Evolutionary conservation across 2,797 vertebrate genomes (phyloP), one percentile per base, ranked within the genome.

Genomic region (Discoglossus pictus): DNA sequence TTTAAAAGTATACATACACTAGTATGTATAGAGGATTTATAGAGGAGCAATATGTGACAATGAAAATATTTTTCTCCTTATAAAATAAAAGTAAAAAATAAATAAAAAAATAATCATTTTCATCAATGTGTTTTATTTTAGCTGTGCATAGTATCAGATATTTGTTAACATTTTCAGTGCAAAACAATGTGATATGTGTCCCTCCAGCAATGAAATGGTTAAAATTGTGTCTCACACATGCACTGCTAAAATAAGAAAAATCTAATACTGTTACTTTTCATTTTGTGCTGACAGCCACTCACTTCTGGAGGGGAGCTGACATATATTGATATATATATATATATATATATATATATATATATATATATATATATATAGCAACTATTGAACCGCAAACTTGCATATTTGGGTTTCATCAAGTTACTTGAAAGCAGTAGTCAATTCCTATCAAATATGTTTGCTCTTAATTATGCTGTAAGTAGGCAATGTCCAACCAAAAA

Each of bases 21-120:
- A n/a, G n/a, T n/a, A 63, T 64, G 56, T 54, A 64, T 64, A 65
- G 27, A 71, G 46, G 53, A 59, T 71, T 65, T 71, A 71, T 71
- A 44, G 43, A 65, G 55, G 47, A 47, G 17, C 25, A 55, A 59
- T 64, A 65, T 59, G 44, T 42, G 46, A 58, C 52, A 71, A 27
- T 70, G 52, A 51, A 48, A 71, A 52, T 64, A 35, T 71, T 64
- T 71, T 63, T 56, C 44, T 63, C 63, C 27, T 59, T 71, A 40
- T 18, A 71, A 63, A 71, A 20, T n/a, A 44, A 21, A 36, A 42
- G 39, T 4, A 42, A 10, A 60, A 44, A 67, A 36, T 51, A 31
- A 27, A 42, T 38, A 42, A 5, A 17, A 20, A 2, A 55, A 13
- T 17, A 10, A 15, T 25, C 43, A 11, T 27, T 59, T 56, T 59